These are phyloP conservation scores for Automeris io DNA, from an alignment of 2,888 invertebrate species.

Conservation along the genomic window DNA sequence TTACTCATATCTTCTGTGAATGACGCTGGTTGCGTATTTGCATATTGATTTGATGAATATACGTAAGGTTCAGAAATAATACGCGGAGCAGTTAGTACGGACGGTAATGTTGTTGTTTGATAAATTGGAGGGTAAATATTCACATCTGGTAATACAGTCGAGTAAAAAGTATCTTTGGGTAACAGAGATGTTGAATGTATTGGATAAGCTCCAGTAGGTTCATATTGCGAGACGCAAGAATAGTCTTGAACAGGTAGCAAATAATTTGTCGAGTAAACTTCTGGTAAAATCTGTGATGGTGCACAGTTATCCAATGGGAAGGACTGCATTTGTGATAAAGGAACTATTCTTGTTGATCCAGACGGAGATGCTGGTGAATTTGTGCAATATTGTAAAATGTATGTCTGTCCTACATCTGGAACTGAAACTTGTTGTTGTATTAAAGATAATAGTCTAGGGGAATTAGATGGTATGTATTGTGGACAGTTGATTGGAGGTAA, in stretches of 20 bases:
- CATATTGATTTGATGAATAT: background rate
- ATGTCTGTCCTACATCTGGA: background rate
- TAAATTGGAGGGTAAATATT: background rate
- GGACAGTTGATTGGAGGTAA: background rate
- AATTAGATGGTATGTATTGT: background rate
- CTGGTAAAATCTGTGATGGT: background rate
- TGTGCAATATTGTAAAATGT: background rate
- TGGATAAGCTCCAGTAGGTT: background rate
- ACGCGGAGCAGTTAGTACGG: constrained; percentile 3
- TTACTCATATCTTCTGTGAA: background rate
- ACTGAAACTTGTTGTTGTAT: background rate
- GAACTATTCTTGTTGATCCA: background rate
- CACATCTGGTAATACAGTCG: background rate
- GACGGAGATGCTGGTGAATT: background rate
- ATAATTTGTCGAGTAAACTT: background rate
- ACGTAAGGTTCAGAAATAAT: constrained; percentile 1
- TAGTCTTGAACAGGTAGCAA: background rate
- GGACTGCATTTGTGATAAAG: background rate
- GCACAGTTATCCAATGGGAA: background rate
- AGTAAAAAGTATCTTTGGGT: background rate
- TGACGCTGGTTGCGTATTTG: background rate
- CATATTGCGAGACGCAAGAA: background rate
- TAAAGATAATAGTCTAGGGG: background rate
- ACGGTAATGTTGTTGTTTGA: constrained; percentile 4
- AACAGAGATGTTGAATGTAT: background rate